Evolutionary conservation across 2,113 vertebrate species (phyloP), one percentile per base, ranked within the genome.

Genomic region (Pluvialis apricaria): DNA sequence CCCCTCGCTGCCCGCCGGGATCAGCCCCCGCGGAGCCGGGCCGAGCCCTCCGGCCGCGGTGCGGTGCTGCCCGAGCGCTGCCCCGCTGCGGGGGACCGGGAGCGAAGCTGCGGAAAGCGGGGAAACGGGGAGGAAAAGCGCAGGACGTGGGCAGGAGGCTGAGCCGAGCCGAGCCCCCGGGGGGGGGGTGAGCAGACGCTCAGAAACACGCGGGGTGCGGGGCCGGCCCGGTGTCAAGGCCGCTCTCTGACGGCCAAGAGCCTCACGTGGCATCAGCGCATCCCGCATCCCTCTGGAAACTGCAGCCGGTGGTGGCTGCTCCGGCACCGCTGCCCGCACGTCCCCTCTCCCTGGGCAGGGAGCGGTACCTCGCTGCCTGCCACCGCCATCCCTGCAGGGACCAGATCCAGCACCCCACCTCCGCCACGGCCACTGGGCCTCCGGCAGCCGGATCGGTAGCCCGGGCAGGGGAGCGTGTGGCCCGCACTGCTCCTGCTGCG

Each of bases 401-500:
- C 25, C 36, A n/a, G 73, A 36, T 3, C 40, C 73, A 40, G 36
- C 70, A 10, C 60, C 34, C 15, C 52, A 19, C 4, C 44, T 17
- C 68, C 3, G 0, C 2, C 4, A 3, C 0, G 7, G 85, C 42
- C 5, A 1, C 52, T 5, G 31, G n/a, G n/a, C 31, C 31, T 21
- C 42, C 10, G 62, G 68, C 49, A 55, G n/a, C 26, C 2, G 5
- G 54, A 8, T 10, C 29, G 2, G 9, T 17, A 45, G 32, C 44
- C 25, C 0, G 0, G 14, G 49, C 12, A 21, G 11, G 32, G 75
- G 16, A 82, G 20, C 9, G 3, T 13, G 47, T 2, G 17, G 52
- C 73, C 66, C 4, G 1, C 0, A 0, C 42, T 54, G 75, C 22
- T 82, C 51, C 61, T 66, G 32, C 73, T 3, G 2, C 0, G 0